Conservation (phyloP, 2,888 invertebrate genomes). For the Pimpla rufipes region DNA sequence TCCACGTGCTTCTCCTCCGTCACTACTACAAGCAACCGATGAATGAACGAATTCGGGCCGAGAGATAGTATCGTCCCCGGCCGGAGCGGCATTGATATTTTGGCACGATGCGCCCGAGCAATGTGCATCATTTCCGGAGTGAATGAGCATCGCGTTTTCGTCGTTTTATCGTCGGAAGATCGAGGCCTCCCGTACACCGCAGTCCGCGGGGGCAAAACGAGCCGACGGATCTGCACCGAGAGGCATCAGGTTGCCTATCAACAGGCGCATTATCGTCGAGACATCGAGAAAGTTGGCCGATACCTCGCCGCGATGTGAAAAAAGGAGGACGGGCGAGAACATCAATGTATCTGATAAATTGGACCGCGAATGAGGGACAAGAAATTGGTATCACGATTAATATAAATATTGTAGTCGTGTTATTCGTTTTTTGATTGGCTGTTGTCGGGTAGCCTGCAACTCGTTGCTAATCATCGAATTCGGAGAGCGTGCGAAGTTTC, state of each 20-base stretch:
- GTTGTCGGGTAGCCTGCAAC: too few species aligned
- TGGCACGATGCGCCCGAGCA: constrained; percentile 32
- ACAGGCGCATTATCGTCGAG: constrained; percentile 39
- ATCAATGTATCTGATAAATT: neutral
- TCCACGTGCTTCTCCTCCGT: constrained; percentile 29
- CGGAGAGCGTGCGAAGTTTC: too few species aligned
- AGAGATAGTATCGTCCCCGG: neutral
- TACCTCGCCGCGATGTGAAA: neutral
- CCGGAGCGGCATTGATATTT: constrained; percentile 42
- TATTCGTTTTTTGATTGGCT: too few species aligned
- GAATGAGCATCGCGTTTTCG: constrained; percentile 33
- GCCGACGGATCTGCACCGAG: neutral
- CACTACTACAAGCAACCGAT: constrained; percentile 16
- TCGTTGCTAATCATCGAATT: too few species aligned
- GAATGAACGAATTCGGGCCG: constrained; percentile 55
- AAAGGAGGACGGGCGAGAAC: neutral
- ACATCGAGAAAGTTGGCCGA: constrained; percentile 21
- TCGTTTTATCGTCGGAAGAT: neutral
- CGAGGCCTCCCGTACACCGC: neutral
- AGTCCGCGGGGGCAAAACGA: neutral
- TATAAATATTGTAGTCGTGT: too few species aligned
- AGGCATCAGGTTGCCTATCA: constrained; percentile 49
- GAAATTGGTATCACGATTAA: too few species aligned
- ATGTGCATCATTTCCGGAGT: constrained; percentile 58
- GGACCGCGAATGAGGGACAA: too few species aligned